phyloP scores from a whole-genome alignment of 2,797 vertebrate species.

The Hemibagrus guttatus region DNA sequence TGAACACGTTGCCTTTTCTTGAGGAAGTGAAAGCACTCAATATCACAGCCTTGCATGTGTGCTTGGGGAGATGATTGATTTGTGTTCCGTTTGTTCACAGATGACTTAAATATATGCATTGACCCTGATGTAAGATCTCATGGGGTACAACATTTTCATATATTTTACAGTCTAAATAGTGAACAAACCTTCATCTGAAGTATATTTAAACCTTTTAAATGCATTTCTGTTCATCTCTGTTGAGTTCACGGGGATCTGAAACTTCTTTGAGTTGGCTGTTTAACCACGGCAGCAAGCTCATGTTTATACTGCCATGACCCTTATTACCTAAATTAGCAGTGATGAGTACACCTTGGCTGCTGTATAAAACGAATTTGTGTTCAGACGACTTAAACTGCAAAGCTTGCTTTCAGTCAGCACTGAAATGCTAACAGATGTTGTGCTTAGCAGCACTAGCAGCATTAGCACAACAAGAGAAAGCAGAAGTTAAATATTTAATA shows the following conservation, averaged over 20 bases:
- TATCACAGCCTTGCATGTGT: neutral
- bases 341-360: neutral
- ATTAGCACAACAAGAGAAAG: neutral
- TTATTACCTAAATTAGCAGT: neutral
- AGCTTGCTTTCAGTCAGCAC: neutral
- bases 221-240: neutral
- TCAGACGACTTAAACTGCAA: neutral
- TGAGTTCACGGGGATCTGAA: neutral
- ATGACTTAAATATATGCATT: neutral
- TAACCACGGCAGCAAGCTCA: neutral
- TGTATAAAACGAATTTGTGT: neutral
- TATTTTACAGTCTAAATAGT: neutral
- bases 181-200: neutral
- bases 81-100: neutral
- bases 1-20: neutral
- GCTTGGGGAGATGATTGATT: neutral
- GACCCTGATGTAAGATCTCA: too few species aligned
- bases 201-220: neutral
- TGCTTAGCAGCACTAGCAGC: neutral
- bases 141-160: neutral
- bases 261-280: neutral
- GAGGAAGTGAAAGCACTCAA: neutral
- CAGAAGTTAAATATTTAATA: neutral
- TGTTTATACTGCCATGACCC: slow-evolving; percentile 11
- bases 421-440: neutral